Conservation (phyloP, 2,888 invertebrate species). For the Dyspetes luteomarginatus region DNA sequence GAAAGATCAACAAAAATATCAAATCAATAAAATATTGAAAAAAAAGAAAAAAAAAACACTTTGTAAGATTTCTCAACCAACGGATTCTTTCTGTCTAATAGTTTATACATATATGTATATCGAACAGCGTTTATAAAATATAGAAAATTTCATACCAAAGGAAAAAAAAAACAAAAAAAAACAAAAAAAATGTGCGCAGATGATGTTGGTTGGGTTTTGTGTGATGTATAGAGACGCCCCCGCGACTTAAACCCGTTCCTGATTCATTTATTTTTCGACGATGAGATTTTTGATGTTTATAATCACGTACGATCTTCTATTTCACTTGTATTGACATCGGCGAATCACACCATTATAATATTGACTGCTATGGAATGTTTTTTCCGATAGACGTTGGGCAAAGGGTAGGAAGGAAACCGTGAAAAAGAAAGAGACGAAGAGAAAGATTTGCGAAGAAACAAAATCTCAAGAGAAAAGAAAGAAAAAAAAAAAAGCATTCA, state of each 20-base stretch:
- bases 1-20: neutral
- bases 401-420: conserved; percentile 5
- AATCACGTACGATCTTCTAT: conserved; percentile 34
- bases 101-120: no score
- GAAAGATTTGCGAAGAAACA: neutral
- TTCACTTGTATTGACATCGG: conserved; percentile 20
- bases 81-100: conserved; percentile 13
- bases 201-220: conserved; percentile 52
- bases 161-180: neutral
- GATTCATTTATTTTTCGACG: conserved; percentile 54
- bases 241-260: conserved; percentile 44
- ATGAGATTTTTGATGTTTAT: conserved; percentile 44
- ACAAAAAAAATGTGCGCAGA: conserved; percentile 41
- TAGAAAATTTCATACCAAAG: conserved; percentile 28
- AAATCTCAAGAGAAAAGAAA: neutral
- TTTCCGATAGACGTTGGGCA: neutral
- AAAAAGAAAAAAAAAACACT: neutral
- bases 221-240: conserved; percentile 57
- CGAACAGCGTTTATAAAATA: conserved; percentile 28
- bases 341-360: neutral
- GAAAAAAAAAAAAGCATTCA: conserved; percentile 15
- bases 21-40: neutral
- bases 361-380: neutral
- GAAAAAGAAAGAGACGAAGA: neutral
- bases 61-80: conserved; percentile 37